phyloP scores from a whole-genome alignment of 2,113 vertebrate species.

The Bubo bubo region DNA sequence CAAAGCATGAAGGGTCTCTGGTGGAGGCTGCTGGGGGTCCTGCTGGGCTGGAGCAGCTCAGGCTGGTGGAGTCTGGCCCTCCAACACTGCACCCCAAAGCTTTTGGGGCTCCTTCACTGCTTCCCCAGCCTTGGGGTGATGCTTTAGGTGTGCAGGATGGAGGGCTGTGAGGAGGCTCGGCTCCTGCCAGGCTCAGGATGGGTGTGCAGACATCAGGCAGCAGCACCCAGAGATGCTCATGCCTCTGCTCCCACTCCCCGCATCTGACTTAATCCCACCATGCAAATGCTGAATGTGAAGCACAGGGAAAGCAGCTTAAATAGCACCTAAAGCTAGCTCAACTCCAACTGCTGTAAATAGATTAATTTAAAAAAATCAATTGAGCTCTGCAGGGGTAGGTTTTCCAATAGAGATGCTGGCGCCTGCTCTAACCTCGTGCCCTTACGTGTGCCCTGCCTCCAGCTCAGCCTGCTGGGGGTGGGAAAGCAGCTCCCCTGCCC shows the following conservation, averaged over 20 bases:
- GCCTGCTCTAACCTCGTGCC: not conserved
- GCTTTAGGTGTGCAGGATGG: not conserved
- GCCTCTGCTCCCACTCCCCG: not conserved
- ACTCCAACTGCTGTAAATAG: not conserved
- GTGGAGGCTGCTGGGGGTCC: not conserved
- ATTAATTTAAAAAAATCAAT: not conserved
- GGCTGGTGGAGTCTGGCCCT: not conserved
- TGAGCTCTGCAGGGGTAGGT: not conserved
- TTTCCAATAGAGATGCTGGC: not conserved
- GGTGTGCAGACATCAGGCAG: not conserved
- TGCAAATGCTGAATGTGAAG: not conserved
- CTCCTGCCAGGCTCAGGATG: not conserved
- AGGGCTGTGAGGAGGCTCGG: fast-evolving
- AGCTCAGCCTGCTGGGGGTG: not conserved
- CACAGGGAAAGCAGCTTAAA: not conserved
- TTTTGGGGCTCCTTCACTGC: not conserved
- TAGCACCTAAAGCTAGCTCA: not conserved
- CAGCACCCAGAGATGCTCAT: not conserved
- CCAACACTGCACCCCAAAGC: fast-evolving
- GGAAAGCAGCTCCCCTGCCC: too few species aligned
- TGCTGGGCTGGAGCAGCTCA: not conserved
- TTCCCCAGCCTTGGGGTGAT: not conserved
- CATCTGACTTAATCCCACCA: not conserved
- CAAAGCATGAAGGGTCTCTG: constrained; percentile 20
- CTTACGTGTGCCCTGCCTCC: fast-evolving